phyloP scores from a whole-genome alignment of 2,797 vertebrate genomes.

The Benthosema pterotum region DNA sequence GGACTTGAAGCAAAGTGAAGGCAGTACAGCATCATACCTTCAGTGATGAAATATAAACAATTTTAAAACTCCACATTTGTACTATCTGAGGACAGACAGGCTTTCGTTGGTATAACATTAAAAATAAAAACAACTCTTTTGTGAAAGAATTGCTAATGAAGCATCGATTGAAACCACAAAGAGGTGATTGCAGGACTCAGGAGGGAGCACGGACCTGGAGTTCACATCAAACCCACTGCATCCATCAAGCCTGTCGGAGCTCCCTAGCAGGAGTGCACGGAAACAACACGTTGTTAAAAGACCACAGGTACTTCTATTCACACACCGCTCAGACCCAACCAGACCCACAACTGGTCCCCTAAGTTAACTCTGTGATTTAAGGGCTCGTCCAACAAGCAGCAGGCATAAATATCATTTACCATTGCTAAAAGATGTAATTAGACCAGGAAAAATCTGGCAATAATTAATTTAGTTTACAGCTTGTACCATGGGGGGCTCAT shows the following conservation, averaged over 20 bases:
- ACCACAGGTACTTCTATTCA: slow-evolving; percentile 66
- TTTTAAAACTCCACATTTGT: slow-evolving; percentile 13
- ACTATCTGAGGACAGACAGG: background rate
- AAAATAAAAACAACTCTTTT: slow-evolving; percentile 64
- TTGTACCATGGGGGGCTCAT: slow-evolving; percentile 18
- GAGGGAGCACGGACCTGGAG: slow-evolving; percentile 43
- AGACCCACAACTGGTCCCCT: slow-evolving; percentile 45
- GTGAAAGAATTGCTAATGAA: slow-evolving; percentile 87
- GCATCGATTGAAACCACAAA: slow-evolving; percentile 83
- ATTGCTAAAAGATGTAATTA: slow-evolving; percentile 71
- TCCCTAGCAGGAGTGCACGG: slow-evolving; percentile 47
- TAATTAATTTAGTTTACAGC: slow-evolving; percentile 56
- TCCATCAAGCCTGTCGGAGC: slow-evolving; percentile 73
- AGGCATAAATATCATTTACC: slow-evolving; percentile 78
- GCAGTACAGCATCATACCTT: background rate
- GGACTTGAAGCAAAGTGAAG: slow-evolving; percentile 2
- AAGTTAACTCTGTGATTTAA: slow-evolving; percentile 75
- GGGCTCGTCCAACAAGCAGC: slow-evolving; percentile 60
- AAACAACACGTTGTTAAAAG: slow-evolving; percentile 75
- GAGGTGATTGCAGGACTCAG: slow-evolving; percentile 74
- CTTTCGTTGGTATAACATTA: slow-evolving; percentile 15
- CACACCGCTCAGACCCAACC: slow-evolving; percentile 49
- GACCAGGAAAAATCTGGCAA: slow-evolving; percentile 47
- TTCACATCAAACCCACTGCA: slow-evolving; percentile 69
- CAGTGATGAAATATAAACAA: slow-evolving; percentile 5